Conservation (phyloP, 2,797 vertebrate genomes). For the Bucorvus abyssinicus region DNA sequence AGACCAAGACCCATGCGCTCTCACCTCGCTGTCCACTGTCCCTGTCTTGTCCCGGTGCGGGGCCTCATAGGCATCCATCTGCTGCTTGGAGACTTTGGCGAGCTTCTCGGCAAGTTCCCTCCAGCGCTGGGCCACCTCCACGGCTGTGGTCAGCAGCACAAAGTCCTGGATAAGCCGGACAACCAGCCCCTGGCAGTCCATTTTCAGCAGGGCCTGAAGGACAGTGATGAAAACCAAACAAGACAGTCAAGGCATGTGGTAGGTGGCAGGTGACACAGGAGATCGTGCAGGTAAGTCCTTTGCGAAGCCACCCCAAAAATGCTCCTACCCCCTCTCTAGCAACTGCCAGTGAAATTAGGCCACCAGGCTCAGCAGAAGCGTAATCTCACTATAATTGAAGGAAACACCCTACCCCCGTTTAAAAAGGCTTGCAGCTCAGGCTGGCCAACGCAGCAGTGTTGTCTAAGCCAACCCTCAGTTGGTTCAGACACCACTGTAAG, state of each 20-base stretch:
- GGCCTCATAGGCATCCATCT: conserved; percentile 96
- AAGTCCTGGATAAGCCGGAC: conserved; percentile 91
- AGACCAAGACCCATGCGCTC: background rate
- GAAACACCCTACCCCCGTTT: background rate
- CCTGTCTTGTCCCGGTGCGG: conserved; percentile 90
- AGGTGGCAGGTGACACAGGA: background rate
- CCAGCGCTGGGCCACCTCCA: conserved; percentile 95
- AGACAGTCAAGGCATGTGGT: background rate
- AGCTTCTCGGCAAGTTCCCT: conserved; percentile 93
- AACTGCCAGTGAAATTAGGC: background rate
- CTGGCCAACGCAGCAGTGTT: background rate
- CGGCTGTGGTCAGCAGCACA: conserved; percentile 91
- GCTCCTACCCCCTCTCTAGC: background rate
- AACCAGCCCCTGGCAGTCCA: conserved; percentile 97
- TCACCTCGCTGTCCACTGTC: conserved; percentile 89
- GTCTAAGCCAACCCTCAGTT: background rate
- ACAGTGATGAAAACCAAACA: background rate
- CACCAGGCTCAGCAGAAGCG: background rate
- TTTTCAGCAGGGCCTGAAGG: conserved; percentile 89
- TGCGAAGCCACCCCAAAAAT: background rate
- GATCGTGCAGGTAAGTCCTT: background rate
- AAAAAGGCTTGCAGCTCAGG: background rate
- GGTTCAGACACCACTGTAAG: background rate
- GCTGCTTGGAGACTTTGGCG: conserved; percentile 88
- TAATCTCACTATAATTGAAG: background rate